Conservation (phyloP, 2,113 vertebrate genomes). For the Sitta europaea region DNA sequence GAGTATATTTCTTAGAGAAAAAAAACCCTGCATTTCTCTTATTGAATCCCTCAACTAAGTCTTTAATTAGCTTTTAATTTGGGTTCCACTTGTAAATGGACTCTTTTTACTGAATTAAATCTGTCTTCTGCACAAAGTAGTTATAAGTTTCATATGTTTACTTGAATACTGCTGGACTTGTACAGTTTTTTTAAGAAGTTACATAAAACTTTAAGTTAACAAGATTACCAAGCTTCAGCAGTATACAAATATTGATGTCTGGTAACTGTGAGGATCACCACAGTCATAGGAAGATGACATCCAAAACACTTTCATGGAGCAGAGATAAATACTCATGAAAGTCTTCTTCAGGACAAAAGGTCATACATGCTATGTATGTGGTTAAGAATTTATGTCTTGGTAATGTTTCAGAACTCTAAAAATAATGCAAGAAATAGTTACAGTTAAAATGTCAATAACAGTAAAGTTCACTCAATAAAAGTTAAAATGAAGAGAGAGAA, state of each 20-base stretch:
- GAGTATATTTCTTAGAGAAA: not conserved
- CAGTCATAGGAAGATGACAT: not conserved
- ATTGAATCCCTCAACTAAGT: not conserved
- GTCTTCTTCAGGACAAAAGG: not conserved
- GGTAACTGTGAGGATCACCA: not conserved
- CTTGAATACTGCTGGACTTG: not conserved
- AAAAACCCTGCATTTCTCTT: not conserved
- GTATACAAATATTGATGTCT: not conserved
- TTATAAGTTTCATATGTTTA: not conserved
- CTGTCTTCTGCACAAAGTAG: not conserved
- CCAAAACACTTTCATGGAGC: not conserved
- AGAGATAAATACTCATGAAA: not conserved
- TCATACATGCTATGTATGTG: rapidly evolving
- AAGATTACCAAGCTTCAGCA: not conserved
- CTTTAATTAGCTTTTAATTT: not conserved
- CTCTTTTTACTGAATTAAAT: not conserved
- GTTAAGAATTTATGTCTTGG: not conserved
- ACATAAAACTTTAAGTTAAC: not conserved
- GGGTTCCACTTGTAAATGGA: not conserved
- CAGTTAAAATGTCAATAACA: not conserved
- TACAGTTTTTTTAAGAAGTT: not conserved
- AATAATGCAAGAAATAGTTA: not conserved
- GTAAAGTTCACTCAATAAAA: not conserved
- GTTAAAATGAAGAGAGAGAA: not conserved
- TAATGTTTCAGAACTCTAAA: not conserved